A percentile compares a stretch with the other conserved stretches of the same genome.
Evolutionary conservation across 2,113 vertebrate genomes (phyloP).

Genomic region (Cercocebus atys): DNA sequence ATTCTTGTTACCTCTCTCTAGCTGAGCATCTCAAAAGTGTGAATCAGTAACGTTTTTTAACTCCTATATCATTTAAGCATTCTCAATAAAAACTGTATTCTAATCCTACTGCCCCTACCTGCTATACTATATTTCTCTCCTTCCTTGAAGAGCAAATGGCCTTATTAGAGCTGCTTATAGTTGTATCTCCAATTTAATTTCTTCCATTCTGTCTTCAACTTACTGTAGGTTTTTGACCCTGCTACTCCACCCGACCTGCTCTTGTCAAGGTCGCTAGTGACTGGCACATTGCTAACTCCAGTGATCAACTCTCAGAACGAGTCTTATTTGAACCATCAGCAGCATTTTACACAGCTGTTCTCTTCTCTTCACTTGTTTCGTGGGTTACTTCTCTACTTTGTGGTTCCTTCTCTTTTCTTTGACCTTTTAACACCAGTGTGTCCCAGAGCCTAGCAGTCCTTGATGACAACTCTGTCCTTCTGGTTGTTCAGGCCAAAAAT

Average conservation of each 20-base stretch:
- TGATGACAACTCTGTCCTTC: background rate
- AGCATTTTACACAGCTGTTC: background rate
- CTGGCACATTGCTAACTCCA: background rate
- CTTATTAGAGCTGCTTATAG: background rate
- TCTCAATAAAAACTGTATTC: conserved; percentile 1
- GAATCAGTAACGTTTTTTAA: background rate
- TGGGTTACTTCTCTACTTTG: background rate
- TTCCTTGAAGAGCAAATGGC: conserved; percentile 21
- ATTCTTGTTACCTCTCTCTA: background rate
- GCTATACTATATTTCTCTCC: background rate
- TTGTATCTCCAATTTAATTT: background rate
- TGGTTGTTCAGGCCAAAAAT: background rate
- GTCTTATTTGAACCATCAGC: background rate
- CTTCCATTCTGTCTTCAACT: background rate
- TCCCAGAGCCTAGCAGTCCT: background rate
- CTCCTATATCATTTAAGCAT: background rate
- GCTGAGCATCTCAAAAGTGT: conserved; percentile 11
- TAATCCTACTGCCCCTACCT: background rate
- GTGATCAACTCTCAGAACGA: fast-evolving
- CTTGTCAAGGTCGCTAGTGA: background rate
- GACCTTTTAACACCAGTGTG: background rate
- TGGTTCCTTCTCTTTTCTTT: background rate
- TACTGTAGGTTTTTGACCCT: background rate
- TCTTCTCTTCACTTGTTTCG: background rate
- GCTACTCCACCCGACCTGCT: background rate